A percentile compares a stretch with the other conserved stretches of the same genome.
Evolutionary conservation across 2,888 invertebrate species (phyloP).

Genomic region (Stegophylla sp.): DNA sequence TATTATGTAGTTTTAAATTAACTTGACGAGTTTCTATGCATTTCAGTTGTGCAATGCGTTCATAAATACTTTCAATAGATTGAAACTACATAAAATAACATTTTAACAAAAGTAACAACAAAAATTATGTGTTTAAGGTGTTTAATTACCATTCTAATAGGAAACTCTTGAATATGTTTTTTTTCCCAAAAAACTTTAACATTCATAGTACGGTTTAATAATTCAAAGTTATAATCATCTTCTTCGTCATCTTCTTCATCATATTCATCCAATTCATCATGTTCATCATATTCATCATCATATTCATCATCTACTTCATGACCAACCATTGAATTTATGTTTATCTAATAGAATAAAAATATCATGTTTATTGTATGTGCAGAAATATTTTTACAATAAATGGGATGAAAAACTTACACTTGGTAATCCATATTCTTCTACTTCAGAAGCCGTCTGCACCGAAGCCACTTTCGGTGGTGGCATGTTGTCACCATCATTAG

Average conservation of each 20-base stretch:
- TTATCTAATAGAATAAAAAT: not conserved
- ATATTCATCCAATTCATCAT: no score
- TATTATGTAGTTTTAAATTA: not conserved
- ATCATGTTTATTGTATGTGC: not conserved
- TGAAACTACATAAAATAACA: slow-evolving; percentile 20
- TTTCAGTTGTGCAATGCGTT: slow-evolving; percentile 36
- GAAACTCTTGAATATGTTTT: not conserved
- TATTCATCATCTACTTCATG: not conserved
- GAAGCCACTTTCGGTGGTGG: not conserved
- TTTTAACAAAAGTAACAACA: not conserved
- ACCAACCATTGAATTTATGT: not conserved
- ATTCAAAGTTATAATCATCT: not conserved
- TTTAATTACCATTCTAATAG: slow-evolving; percentile 38
- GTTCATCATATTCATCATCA: no score
- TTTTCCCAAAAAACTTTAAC: slow-evolving; percentile 42
- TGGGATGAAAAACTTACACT: not conserved
- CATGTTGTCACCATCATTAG: slow-evolving; percentile 24
- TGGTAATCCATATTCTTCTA: not conserved
- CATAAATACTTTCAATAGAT: slow-evolving; percentile 33
- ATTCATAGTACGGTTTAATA: slow-evolving; percentile 6
- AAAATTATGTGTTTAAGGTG: not conserved
- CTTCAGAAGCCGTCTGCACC: not conserved
- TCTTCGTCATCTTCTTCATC: not conserved
- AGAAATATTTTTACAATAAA: not conserved
- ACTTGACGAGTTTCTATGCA: not conserved